Conservation (phyloP, 2,888 invertebrate species). For the Desoria tigrina region DNA sequence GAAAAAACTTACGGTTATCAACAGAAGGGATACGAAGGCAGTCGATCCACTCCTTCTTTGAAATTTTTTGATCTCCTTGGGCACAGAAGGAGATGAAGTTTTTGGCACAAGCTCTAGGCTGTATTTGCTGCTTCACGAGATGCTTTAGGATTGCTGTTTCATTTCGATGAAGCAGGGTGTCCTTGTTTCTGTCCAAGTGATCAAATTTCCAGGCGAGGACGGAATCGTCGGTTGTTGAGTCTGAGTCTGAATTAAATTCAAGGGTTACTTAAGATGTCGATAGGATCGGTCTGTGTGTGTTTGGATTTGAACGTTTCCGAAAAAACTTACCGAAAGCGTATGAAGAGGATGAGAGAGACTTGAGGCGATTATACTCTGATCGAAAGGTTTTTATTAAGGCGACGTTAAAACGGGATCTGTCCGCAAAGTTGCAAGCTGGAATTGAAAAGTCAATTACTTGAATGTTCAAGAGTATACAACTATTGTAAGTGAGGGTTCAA, state of each 20-base stretch:
- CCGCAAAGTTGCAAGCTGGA: conserved; percentile 71
- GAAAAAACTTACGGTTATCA: conserved; percentile 75
- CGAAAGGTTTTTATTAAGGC: conserved; percentile 83
- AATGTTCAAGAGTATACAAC: too few relatives aligned
- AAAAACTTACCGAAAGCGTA: background rate
- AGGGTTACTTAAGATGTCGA: too few relatives aligned
- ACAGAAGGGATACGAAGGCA: conserved; percentile 73
- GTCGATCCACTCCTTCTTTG: conserved; percentile 78
- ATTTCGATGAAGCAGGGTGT: conserved; percentile 73
- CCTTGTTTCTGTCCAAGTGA: conserved; percentile 76
- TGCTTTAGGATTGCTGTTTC: conserved; percentile 80
- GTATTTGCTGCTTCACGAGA: conserved; percentile 82
- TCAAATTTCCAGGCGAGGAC: conserved; percentile 77
- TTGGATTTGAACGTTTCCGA: too few relatives aligned
- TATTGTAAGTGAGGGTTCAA: too few relatives aligned
- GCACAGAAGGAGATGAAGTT: conserved; percentile 87
- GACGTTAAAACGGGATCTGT: conserved; percentile 76
- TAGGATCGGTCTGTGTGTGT: conserved; percentile 9
- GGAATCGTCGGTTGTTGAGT: conserved; percentile 43
- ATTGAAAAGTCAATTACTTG: background rate
- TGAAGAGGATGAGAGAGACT: conserved; percentile 21
- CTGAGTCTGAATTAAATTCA: conserved; percentile 32
- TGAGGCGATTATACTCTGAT: conserved; percentile 63
- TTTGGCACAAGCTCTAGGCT: conserved; percentile 85
- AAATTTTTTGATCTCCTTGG: conserved; percentile 76